phyloP scores from a whole-genome alignment of 2,797 vertebrate species.

The Pelobates cultripes region DNA sequence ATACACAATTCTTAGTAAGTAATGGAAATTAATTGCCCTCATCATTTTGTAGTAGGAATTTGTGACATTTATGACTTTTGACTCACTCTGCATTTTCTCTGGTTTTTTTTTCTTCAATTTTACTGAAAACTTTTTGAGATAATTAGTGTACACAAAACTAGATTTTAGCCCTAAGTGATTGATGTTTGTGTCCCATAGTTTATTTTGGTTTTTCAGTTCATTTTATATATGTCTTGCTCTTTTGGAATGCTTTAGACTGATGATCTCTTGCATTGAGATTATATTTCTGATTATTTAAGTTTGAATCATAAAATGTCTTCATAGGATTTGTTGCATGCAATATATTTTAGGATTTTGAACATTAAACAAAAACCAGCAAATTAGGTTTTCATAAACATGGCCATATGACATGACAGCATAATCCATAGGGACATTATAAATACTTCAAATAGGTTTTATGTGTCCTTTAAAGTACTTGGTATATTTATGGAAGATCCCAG shows the following conservation, averaged over 20 bases:
- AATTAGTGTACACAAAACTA: too few relatives aligned
- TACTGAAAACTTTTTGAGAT: too few relatives aligned
- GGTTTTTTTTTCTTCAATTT: too few relatives aligned
- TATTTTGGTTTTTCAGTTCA: too few relatives aligned
- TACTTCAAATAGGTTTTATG: conserved; percentile 9
- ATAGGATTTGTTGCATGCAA: background rate
- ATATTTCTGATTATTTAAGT: background rate
- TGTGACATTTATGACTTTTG: too few relatives aligned
- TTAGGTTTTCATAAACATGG: conserved; percentile 1
- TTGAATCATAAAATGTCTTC: background rate
- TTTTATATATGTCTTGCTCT: background rate
- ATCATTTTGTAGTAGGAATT: too few relatives aligned
- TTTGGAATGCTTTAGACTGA: background rate
- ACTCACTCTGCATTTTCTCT: too few relatives aligned
- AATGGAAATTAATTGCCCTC: too few relatives aligned
- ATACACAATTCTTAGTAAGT: too few relatives aligned
- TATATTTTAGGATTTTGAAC: background rate
- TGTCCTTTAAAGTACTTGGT: background rate
- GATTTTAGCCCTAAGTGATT: too few relatives aligned
- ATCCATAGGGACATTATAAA: conserved; percentile 12
- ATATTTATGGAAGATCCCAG: conserved; percentile 16
- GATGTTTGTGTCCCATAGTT: too few relatives aligned
- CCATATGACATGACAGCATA: conserved; percentile 5
- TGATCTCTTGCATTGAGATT: background rate
- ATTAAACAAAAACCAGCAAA: background rate